These are phyloP conservation scores for Sturmia bella DNA, from an alignment of 2,888 invertebrate species.

Conservation along the genomic window DNA sequence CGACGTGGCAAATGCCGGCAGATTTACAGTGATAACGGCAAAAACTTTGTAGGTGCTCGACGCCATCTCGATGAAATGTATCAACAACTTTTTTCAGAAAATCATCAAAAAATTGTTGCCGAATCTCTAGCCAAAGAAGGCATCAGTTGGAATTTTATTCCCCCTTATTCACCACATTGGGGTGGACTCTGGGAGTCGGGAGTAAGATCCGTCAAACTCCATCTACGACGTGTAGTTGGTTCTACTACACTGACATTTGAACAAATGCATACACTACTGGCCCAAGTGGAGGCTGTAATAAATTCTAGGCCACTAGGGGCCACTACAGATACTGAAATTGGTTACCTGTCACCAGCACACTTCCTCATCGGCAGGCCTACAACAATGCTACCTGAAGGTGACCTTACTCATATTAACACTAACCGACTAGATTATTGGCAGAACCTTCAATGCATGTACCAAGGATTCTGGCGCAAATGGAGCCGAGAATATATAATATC, in stretches of 20 bases:
- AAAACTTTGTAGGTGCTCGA: too few species aligned
- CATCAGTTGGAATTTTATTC: conserved; percentile 60
- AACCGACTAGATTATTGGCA: conserved; percentile 31
- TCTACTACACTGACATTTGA: conserved; percentile 2
- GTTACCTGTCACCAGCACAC: conserved; percentile 47
- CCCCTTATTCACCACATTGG: conserved; percentile 51
- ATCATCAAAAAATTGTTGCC: background rate
- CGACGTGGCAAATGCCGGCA: conserved; percentile 48
- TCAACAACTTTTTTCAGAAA: conserved; percentile 3
- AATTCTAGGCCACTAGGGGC: conserved; percentile 59
- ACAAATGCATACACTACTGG: conserved; percentile 54
- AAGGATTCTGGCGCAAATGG: too few species aligned
- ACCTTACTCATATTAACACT: background rate
- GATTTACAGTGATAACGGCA: conserved; percentile 63
- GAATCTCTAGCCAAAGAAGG: conserved; percentile 43
- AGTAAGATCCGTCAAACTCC: conserved; percentile 37
- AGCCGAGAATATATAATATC: conserved; percentile 39
- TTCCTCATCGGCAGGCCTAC: conserved; percentile 60
- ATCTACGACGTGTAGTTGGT: conserved; percentile 53
- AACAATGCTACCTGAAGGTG: conserved; percentile 46
- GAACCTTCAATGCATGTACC: conserved; percentile 45
- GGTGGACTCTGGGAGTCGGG: conserved; percentile 52
- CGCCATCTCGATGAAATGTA: conserved; percentile 62
- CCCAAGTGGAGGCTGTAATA: conserved; percentile 66
- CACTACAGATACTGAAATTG: conserved; percentile 46